phyloP scores from a whole-genome alignment of 2,113 vertebrate species.

The Hippocampus comes region DNA sequence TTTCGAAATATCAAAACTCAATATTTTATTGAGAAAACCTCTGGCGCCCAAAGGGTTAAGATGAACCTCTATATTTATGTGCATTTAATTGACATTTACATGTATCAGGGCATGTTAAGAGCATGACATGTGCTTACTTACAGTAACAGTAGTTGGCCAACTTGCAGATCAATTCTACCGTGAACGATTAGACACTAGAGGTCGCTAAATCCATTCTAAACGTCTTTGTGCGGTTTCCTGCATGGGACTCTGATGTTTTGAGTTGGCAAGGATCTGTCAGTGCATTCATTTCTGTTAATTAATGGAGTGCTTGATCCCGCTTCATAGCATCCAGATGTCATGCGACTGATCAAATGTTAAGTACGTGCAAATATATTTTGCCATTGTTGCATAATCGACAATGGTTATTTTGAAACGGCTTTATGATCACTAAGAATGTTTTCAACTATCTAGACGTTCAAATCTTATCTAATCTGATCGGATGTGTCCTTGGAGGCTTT shows the following conservation, averaged over 20 bases:
- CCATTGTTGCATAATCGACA: not conserved
- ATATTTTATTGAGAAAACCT: too few relatives aligned
- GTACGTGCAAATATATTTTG: not conserved
- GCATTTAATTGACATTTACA: too few relatives aligned
- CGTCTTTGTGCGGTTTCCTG: not conserved
- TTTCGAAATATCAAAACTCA: too few relatives aligned
- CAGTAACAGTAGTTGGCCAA: not conserved
- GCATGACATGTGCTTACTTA: not conserved
- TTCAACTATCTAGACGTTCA: constrained; percentile 17
- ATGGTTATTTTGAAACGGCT: constrained; percentile 6
- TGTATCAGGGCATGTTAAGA: not conserved
- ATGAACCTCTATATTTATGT: too few relatives aligned
- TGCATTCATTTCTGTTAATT: not conserved
- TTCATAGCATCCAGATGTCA: not conserved
- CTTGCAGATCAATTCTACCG: not conserved
- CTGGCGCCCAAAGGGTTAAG: too few relatives aligned
- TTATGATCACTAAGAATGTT: not conserved
- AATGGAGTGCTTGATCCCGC: not conserved
- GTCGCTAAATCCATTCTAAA: constrained; percentile 35
- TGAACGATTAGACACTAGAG: constrained; percentile 37
- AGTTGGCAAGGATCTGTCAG: not conserved
- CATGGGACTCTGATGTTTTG: not conserved
- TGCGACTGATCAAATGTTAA: not conserved
- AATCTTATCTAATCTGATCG: constrained; percentile 43
- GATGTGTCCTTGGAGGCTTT: constrained; percentile 24